These are phyloP conservation scores for Plusia festucae DNA, from an alignment of 2,888 invertebrate genomes.

Conservation along the genomic window DNA sequence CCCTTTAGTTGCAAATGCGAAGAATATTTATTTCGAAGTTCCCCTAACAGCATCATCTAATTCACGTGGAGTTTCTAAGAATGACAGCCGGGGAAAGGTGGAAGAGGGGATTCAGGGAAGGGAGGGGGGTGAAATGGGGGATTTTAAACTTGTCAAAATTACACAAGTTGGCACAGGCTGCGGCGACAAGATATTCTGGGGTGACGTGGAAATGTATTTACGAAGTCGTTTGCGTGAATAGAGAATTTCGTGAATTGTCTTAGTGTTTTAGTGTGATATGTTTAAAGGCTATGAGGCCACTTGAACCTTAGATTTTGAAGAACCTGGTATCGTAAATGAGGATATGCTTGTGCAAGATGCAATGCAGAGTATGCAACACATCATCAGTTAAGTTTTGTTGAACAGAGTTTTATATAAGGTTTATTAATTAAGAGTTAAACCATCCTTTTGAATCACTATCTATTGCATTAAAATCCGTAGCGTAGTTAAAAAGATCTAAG, in stretches of 20 bases:
- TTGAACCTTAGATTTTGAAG: no score
- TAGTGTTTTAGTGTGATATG: not conserved
- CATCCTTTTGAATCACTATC: no score
- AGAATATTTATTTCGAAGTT: slow-evolving; percentile 52
- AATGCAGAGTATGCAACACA: no score
- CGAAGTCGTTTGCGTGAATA: not conserved
- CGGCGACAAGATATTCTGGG: slow-evolving; percentile 40
- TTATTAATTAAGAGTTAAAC: no score
- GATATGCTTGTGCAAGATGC: no score
- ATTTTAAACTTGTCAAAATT: slow-evolving; percentile 63
- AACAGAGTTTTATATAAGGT: no score
- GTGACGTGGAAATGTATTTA: slow-evolving; percentile 15
- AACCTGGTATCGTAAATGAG: no score
- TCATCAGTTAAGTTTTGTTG: no score
- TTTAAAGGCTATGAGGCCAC: not conserved
- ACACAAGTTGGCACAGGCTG: slow-evolving; percentile 58
- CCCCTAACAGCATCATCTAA: slow-evolving; percentile 51
- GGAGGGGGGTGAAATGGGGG: slow-evolving; percentile 7
- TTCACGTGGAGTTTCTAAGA: slow-evolving; percentile 58
- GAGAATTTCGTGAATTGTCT: slow-evolving; percentile 4
- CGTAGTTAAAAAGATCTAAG: no score
- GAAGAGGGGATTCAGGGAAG: not conserved
- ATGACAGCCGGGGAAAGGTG: slow-evolving; percentile 48
- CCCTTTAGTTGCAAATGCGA: slow-evolving; percentile 42
- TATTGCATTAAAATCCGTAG: no score